Evolutionary conservation across 2,113 vertebrate species (phyloP), one percentile per base, ranked within the genome.

Genomic region (Mesembrinibis cayennensis): DNA sequence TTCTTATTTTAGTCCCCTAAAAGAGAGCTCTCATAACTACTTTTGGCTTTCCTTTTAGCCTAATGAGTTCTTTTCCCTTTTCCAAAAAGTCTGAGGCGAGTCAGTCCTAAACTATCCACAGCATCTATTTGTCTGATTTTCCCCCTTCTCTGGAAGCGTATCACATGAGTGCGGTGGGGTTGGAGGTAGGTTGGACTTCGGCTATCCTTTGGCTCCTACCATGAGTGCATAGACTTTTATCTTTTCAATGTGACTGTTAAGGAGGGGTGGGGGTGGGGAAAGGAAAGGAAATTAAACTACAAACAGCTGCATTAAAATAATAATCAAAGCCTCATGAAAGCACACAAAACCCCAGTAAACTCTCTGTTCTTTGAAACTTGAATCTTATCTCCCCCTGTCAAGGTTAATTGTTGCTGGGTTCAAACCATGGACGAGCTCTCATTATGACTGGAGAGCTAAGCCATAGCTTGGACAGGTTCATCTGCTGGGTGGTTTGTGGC

Each of bases 221-320:
- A 25, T 2, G 26, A 97, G 20, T 50, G 32, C 32, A 38, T 49
- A 72, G 73, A 77, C 91, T 91, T 93, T 59, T 76, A 87, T 96
- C 89, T 96, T 62, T 71, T 66, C 80, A 74, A 15, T 81, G 52
- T 87, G 72, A 70, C 45, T 47, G 45, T 89, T 90, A 74, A 78
- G 34, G 9, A 3, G 6, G 40, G n/a, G n/a, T n/a, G n/a, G 40
- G 40, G 40, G 40, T 11, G 40, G 40, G 40, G 40, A 5, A 5
- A 12, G 40, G 40, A 13, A 42, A 42, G 72, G 83, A 91, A 95
- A 94, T 80, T 50, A 82, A 95, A 73, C 91, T 58, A 63, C 78
- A 94, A 97, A 94, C 74, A 95, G 94, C 84, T 44, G 30, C 87
- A 94, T 88, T 93, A 94, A 91, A 96, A 95, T 83, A 97, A 96